These are phyloP conservation scores for Ceratotherium simum DNA, from an alignment of 2,113 vertebrate genomes.

Conservation along the genomic window DNA sequence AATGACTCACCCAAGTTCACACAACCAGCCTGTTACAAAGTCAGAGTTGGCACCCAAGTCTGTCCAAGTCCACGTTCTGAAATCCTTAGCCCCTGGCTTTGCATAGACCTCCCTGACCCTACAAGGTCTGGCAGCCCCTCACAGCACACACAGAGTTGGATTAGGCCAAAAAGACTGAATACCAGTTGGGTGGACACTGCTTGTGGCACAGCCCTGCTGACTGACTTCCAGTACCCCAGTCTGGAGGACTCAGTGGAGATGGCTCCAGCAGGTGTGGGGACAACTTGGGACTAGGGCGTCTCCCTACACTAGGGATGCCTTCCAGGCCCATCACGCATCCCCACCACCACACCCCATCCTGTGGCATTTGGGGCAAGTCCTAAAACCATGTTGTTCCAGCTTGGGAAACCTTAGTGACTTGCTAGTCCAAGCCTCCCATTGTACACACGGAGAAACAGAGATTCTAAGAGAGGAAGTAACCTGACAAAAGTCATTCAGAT, in stretches of 20 bases:
- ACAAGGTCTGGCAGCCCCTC: background rate
- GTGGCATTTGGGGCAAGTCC: background rate
- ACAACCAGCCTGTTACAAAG: background rate
- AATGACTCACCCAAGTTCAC: background rate
- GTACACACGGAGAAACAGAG: background rate
- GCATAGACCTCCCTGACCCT: background rate
- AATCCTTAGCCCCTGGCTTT: background rate
- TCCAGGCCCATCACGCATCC: background rate
- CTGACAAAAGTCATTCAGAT: background rate
- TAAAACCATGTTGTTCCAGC: background rate
- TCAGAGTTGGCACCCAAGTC: background rate
- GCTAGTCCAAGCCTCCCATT: background rate
- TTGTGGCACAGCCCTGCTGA: background rate
- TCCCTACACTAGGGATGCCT: background rate
- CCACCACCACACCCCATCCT: fast-evolving
- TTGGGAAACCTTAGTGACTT: background rate
- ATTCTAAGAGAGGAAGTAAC: background rate
- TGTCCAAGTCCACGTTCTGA: background rate
- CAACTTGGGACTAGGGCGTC: background rate
- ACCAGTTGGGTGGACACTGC: too few species aligned
- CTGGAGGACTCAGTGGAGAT: background rate
- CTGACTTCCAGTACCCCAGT: too few species aligned
- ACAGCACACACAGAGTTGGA: background rate
- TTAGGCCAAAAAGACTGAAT: background rate
- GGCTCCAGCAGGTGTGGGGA: background rate